phyloP scores from a whole-genome alignment of 2,113 vertebrate genomes.

The Seriola rivoliana region DNA sequence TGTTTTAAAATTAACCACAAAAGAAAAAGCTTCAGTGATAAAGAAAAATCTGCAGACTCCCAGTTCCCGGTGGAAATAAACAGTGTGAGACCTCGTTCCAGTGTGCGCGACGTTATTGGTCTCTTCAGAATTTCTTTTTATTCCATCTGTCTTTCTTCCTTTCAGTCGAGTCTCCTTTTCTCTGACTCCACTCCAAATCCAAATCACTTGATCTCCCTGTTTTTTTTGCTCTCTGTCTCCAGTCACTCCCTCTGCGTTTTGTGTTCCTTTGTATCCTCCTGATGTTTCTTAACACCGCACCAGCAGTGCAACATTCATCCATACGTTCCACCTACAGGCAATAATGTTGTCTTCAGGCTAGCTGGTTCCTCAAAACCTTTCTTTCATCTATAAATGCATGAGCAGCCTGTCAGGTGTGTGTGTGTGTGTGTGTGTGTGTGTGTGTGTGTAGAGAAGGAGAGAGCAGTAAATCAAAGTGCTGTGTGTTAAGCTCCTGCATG shows the following conservation, averaged over 20 bases:
- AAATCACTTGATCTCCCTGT: background rate
- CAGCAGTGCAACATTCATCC: background rate
- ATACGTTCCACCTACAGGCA: background rate
- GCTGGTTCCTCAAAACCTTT: conserved; percentile 2
- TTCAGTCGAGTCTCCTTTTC: background rate
- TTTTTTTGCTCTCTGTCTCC: background rate
- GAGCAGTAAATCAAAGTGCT: conserved; percentile 46
- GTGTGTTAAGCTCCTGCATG: conserved; percentile 34
- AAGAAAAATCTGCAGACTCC: background rate
- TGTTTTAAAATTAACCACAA: background rate
- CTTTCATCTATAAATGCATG: conserved; percentile 49
- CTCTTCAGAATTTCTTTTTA: background rate
- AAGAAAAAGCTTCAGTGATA: background rate
- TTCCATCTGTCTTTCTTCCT: background rate
- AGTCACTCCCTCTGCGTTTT: background rate
- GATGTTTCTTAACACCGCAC: background rate
- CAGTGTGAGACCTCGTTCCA: background rate
- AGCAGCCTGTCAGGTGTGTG: conserved; percentile 36
- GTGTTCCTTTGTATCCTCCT: background rate
- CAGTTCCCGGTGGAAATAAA: background rate
- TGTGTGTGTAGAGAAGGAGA: conserved; percentile 18
- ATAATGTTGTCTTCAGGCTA: conserved; percentile 20
- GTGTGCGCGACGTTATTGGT: background rate
- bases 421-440: too few species aligned
- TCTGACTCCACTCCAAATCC: background rate